phyloP scores from a whole-genome alignment of 2,888 invertebrate species.

The Uloborus plumipes region DNA sequence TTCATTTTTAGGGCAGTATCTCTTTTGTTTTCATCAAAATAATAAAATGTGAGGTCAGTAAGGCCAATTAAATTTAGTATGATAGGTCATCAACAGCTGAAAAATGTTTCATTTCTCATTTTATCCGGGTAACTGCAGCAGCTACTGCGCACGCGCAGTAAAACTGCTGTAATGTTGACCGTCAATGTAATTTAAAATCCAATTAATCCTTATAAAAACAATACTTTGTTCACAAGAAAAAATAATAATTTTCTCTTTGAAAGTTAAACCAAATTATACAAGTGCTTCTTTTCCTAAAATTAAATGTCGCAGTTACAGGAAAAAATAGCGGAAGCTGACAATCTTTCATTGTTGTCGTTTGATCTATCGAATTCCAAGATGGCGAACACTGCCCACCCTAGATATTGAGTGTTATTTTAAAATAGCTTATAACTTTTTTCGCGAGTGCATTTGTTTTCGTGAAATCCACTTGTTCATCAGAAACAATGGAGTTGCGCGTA shows the following conservation, averaged over 20 bases:
- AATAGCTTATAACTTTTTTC: neutral
- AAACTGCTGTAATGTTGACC: constrained; percentile 51
- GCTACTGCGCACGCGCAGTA: constrained; percentile 50
- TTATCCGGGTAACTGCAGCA: constrained; percentile 56
- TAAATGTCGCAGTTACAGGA: constrained; percentile 36
- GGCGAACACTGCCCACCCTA: constrained; percentile 60
- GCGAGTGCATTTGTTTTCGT: constrained; percentile 13
- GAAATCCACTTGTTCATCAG: constrained; percentile 17
- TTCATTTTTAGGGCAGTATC: too few relatives aligned
- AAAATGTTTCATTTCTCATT: constrained; percentile 49
- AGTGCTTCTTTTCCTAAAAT: constrained; percentile 29
- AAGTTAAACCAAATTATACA: constrained; percentile 25
- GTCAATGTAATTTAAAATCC: constrained; percentile 39
- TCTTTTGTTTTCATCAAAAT: neutral
- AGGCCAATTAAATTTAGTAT: constrained; percentile 42
- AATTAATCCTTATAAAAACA: constrained; percentile 51
- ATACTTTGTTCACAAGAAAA: neutral
- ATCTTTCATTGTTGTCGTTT: constrained; percentile 57
- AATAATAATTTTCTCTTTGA: constrained; percentile 1
- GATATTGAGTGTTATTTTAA: constrained; percentile 34
- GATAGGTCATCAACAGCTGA: constrained; percentile 60
- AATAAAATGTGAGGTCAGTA: constrained; percentile 1
- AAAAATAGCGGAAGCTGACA: constrained; percentile 57
- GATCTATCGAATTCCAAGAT: constrained; percentile 54
- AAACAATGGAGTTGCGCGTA: constrained; percentile 75